Percentiles rank a stretch among this genome's conserved stretches.
These are phyloP conservation scores for Vulpes lagopus DNA, from an alignment of 2,113 vertebrate genomes.

Conservation along the genomic window DNA sequence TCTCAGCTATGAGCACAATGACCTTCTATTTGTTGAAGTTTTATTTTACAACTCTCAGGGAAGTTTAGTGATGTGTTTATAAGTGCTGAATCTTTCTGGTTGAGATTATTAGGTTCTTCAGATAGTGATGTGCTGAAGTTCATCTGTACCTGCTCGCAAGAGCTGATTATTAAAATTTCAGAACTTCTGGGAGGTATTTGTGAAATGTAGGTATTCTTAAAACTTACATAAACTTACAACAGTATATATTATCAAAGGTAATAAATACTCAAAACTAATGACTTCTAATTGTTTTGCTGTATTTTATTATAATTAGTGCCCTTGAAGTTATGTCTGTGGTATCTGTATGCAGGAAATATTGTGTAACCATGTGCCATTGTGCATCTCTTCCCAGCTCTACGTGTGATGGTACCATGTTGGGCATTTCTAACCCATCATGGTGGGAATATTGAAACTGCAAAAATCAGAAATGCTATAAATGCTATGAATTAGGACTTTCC, in stretches of 20 bases:
- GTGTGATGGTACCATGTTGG: not conserved
- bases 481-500: not conserved
- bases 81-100: conserved; percentile 13
- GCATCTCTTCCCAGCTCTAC: not conserved
- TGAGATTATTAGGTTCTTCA: not conserved
- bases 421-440: not conserved
- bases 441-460: not conserved
- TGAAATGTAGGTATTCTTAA: not conserved
- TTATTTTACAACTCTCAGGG: not conserved
- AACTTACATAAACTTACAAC: not conserved
- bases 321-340: not conserved
- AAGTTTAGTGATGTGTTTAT: not conserved
- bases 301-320: not conserved
- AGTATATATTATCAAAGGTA: not conserved
- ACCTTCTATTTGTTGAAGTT: not conserved
- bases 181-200: not conserved
- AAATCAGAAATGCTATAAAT: not conserved
- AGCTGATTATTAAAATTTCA: not conserved
- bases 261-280: not conserved
- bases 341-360: not conserved
- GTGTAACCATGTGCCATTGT: rapidly evolving
- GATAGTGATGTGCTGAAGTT: not conserved
- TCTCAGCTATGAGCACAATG: not conserved
- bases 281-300: not conserved
- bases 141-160: not conserved